These are phyloP conservation scores for Uloborus diversus DNA, from an alignment of 1,140 invertebrate species.

Conservation along the genomic window DNA sequence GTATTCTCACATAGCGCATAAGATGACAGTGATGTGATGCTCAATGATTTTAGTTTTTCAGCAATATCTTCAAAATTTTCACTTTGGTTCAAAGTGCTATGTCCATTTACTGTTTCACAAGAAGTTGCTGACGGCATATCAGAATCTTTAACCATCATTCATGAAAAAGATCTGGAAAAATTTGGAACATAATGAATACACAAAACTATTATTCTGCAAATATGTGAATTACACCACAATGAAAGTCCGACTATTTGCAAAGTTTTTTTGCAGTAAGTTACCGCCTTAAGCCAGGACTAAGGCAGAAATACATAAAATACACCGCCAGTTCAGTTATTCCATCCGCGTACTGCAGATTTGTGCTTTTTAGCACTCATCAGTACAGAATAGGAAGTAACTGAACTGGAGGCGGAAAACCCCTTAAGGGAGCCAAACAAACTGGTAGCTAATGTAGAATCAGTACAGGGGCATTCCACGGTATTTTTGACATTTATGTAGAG, in stretches of 20 bases:
- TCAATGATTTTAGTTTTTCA: constrained; percentile 13
- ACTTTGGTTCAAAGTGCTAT: not conserved
- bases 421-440: too few relatives aligned
- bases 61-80: constrained; percentile 22
- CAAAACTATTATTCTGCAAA: not conserved
- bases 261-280: too few relatives aligned
- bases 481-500: too few relatives aligned
- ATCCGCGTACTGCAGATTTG: too few relatives aligned
- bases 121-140: constrained; percentile 7
- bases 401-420: too few relatives aligned
- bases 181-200: not conserved
- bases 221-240: not conserved
- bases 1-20: constrained; percentile 22
- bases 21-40: not conserved
- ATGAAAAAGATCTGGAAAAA: not conserved
- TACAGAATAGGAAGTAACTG: too few relatives aligned
- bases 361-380: too few relatives aligned
- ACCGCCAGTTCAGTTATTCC: too few relatives aligned
- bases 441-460: too few relatives aligned
- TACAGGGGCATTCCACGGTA: too few relatives aligned
- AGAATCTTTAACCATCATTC: constrained; percentile 44
- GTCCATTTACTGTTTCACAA: constrained; percentile 37
- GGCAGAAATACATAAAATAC: too few relatives aligned
- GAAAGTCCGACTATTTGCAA: not conserved
- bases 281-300: too few relatives aligned